Percentiles rank a stretch among this genome's conserved stretches.
Evolutionary conservation across 2,888 invertebrate species (phyloP).

Genomic region (Drosophila pegasa): DNA sequence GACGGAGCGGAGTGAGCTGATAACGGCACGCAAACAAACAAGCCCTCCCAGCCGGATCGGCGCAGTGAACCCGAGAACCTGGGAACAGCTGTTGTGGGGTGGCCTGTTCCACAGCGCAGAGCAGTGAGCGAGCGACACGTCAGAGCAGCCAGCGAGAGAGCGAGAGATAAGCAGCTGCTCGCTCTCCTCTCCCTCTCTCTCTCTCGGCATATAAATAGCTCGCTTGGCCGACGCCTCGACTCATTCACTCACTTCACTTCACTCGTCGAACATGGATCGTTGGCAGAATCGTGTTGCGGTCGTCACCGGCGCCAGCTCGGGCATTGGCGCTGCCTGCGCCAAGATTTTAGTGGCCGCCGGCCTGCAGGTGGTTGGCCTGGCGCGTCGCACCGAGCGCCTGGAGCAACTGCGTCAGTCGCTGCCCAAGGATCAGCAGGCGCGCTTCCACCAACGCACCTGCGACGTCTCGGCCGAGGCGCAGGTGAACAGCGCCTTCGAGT

Average conservation of each 20-base stretch:
- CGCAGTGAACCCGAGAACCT: slow-evolving; percentile 7
- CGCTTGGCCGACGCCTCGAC: not conserved
- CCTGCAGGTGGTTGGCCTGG: slow-evolving; percentile 86
- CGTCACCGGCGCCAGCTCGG: slow-evolving; percentile 88
- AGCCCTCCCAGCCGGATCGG: slow-evolving; percentile 22
- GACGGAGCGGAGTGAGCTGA: slow-evolving; percentile 21
- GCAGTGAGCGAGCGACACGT: slow-evolving; percentile 51
- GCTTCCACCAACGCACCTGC: slow-evolving; percentile 75
- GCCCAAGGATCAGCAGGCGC: slow-evolving; percentile 59
- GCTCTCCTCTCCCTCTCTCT: not conserved
- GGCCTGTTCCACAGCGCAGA: slow-evolving; percentile 52
- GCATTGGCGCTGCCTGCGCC: slow-evolving; percentile 86
- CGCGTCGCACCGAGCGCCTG: slow-evolving; percentile 80
- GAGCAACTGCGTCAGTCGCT: slow-evolving; percentile 64
- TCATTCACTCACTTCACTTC: slow-evolving; percentile 9
- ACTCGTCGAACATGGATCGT: slow-evolving; percentile 77
- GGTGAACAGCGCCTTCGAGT: slow-evolving; percentile 86
- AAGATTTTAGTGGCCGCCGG: slow-evolving; percentile 85
- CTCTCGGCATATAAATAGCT: slow-evolving; percentile 25
- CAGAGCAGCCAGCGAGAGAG: slow-evolving; percentile 15
- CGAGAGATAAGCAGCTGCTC: slow-evolving; percentile 26
- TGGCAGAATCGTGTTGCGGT: slow-evolving; percentile 87
- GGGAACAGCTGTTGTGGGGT: slow-evolving; percentile 36
- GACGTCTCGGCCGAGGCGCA: slow-evolving; percentile 86
- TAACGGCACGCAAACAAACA: slow-evolving; percentile 32